These are phyloP conservation scores for Panopea generosa DNA, from an alignment of 2,888 invertebrate species.

Conservation along the genomic window DNA sequence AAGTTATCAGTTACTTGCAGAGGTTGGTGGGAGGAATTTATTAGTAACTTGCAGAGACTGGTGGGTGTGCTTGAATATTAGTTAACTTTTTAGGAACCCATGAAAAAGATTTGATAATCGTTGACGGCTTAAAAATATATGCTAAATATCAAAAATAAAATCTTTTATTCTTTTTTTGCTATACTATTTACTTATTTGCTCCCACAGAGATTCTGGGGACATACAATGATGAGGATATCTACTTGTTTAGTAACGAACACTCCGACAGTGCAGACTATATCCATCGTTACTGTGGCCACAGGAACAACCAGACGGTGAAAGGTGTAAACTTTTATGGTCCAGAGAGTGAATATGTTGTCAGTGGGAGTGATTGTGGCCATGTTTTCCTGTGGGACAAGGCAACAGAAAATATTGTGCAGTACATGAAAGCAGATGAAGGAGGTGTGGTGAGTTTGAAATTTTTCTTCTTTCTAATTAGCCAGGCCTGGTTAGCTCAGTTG, in stretches of 20 bases:
- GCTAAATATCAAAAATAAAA: too few species aligned
- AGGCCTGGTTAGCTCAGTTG: too few species aligned
- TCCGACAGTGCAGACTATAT: constrained; percentile 87
- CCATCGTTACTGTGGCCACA: constrained; percentile 88
- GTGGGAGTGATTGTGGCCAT: constrained; percentile 97
- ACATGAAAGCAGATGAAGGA: constrained; percentile 85
- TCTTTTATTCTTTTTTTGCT: too few species aligned
- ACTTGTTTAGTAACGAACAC: constrained; percentile 91
- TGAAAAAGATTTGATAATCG: too few species aligned
- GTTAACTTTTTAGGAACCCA: too few species aligned
- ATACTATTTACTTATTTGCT: too few species aligned
- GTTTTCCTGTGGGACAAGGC: constrained; percentile 95
- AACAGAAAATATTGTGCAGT: constrained; percentile 95
- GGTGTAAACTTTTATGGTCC: constrained; percentile 98
- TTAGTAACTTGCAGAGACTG: too few species aligned
- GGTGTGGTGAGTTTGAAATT: constrained; percentile 89
- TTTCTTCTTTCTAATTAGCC: too few species aligned
- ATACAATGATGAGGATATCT: constrained; percentile 97
- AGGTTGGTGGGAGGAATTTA: too few species aligned
- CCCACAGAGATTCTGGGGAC: constrained; percentile 93
- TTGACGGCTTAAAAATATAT: too few species aligned
- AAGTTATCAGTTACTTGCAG: too few species aligned
- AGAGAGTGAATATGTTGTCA: constrained; percentile 94
- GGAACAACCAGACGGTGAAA: constrained; percentile 90
- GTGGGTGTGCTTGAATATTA: too few species aligned